A percentile compares a stretch with the other conserved stretches of the same genome.
phyloP scores from a whole-genome alignment of 1,140 invertebrate species.

The Musca vetustissima region DNA sequence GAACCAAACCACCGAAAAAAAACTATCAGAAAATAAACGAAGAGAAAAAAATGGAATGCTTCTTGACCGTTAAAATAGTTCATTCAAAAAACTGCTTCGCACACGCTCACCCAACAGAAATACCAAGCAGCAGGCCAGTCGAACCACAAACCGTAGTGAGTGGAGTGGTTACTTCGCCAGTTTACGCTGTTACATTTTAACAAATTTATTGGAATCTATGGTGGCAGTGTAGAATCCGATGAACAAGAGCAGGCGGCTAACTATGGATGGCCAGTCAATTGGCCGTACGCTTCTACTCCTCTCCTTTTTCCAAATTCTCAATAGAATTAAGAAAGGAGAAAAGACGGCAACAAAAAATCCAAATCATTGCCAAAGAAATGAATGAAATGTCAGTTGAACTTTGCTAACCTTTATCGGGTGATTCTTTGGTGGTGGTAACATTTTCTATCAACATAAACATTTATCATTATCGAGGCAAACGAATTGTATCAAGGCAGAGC shows the following conservation, averaged over 20 bases:
- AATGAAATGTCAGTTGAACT: slow-evolving; percentile 18
- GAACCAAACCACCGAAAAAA: not conserved
- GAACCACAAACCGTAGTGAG: not conserved
- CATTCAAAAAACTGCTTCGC: too few species aligned
- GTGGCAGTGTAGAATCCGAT: not conserved
- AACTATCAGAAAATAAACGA: too few species aligned
- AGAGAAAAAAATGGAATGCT: too few species aligned
- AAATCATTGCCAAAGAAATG: not conserved
- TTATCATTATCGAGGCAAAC: slow-evolving; percentile 11
- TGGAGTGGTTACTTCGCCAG: not conserved
- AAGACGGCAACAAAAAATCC: not conserved
- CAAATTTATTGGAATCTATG: slow-evolving; percentile 18
- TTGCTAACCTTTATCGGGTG: slow-evolving; percentile 15
- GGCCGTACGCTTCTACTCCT: not conserved
- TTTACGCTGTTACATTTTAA: slow-evolving; percentile 12
- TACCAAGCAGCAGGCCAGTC: too few species aligned
- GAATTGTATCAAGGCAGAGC: not conserved
- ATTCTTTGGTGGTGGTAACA: slow-evolving; percentile 21
- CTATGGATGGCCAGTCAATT: not conserved
- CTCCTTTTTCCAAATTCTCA: not conserved
- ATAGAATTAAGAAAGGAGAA: not conserved
- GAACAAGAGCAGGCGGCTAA: not conserved
- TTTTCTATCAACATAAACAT: slow-evolving; percentile 24
- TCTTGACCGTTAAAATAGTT: slow-evolving; percentile 21
- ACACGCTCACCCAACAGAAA: too few species aligned